These are phyloP conservation scores for Tetropium fuscum DNA, from an alignment of 2,888 invertebrate species.

Conservation along the genomic window DNA sequence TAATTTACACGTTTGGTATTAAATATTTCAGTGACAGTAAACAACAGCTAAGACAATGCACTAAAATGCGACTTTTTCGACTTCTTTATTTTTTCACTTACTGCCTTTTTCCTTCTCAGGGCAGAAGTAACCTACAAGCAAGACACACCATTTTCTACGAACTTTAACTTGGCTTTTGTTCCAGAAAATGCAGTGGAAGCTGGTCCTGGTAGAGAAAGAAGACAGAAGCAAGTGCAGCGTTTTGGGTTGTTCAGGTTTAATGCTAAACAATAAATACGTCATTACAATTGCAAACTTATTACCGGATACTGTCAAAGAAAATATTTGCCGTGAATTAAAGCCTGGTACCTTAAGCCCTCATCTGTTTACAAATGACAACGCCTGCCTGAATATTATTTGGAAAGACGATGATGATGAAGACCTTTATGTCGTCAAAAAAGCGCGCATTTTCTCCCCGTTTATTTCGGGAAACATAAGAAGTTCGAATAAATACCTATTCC, in stretches of 20 bases:
- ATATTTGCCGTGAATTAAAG: constrained; percentile 7
- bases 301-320: not conserved
- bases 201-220: constrained; percentile 29
- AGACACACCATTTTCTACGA: no score
- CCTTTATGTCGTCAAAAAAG: constrained; percentile 26
- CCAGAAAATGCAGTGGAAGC: constrained; percentile 24
- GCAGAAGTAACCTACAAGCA: no score
- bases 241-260: constrained; percentile 34
- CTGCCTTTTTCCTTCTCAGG: no score
- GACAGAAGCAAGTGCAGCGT: constrained; percentile 16
- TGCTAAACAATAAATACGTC: constrained; percentile 40
- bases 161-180: not conserved
- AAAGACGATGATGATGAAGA: constrained; percentile 22
- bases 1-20: no score
- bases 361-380: constrained; percentile 9
- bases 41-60: no score
- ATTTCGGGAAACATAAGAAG: constrained; percentile 35
- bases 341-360: constrained; percentile 17
- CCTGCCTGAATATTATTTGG: constrained; percentile 27
- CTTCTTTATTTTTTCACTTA: no score
- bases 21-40: no score
- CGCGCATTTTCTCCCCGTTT: constrained; percentile 32
- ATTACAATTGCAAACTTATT: constrained; percentile 38
- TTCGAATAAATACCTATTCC: constrained; percentile 30
- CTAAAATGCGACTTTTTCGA: no score